Conservation (phyloP, 2,797 vertebrate species). For the Poecilia picta region DNA sequence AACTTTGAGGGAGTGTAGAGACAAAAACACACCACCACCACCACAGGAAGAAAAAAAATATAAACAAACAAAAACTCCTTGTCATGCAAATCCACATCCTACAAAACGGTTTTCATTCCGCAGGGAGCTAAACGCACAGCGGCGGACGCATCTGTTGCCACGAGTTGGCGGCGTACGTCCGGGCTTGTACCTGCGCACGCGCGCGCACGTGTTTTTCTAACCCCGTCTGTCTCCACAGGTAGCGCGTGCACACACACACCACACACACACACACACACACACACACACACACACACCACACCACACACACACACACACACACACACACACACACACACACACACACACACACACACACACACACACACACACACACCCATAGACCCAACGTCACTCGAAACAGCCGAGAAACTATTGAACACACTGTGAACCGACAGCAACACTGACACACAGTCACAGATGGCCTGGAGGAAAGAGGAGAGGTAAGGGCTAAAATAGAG, state of each 20-base stretch:
- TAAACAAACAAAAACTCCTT: not conserved
- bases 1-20: constrained; percentile 44
- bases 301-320: constrained; percentile 17
- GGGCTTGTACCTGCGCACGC: constrained; percentile 11
- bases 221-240: constrained; percentile 35
- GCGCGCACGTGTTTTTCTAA: not conserved
- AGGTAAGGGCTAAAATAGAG: constrained; percentile 33
- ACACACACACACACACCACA: constrained; percentile 19
- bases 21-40: constrained; percentile 10
- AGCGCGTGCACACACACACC: constrained; percentile 58
- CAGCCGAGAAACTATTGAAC: constrained; percentile 37
- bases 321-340: constrained; percentile 43
- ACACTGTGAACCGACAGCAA: constrained; percentile 49
- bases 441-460: constrained; percentile 38
- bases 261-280: constrained; percentile 21
- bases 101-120: constrained; percentile 1
- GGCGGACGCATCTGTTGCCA: constrained; percentile 42
- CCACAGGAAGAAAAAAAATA: constrained; percentile 17
- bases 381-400: constrained; percentile 33
- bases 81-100: constrained; percentile 19
- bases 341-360: constrained; percentile 31
- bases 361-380: constrained; percentile 21
- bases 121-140: constrained; percentile 35
- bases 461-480: constrained; percentile 28
- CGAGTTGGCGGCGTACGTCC: not conserved